phyloP scores from a whole-genome alignment of 2,113 vertebrate genomes.

The Aspidoscelis tigris region DNA sequence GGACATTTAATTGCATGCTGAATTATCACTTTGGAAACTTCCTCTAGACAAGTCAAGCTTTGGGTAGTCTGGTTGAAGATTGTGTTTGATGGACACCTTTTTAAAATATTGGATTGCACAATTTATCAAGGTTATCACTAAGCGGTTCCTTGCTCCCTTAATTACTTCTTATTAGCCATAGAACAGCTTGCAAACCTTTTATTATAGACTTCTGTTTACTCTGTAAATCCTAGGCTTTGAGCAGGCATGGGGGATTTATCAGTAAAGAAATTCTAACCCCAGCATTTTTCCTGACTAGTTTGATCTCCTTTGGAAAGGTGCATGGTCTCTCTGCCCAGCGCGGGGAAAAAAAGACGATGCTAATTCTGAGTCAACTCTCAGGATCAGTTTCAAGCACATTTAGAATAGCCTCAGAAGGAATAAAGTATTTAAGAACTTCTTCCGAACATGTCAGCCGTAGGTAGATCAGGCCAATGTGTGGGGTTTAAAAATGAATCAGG shows the following conservation, averaged over 20 bases:
- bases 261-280: background rate
- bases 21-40: background rate
- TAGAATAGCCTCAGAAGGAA: background rate
- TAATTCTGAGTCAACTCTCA: background rate
- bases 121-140: background rate
- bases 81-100: background rate
- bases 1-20: background rate
- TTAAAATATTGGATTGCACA: background rate
- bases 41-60: background rate
- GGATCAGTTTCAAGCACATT: background rate
- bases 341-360: background rate
- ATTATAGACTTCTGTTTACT: background rate
- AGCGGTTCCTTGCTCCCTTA: background rate
- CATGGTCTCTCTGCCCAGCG: too few species aligned
- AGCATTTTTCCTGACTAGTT: background rate
- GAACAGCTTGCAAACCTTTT: background rate
- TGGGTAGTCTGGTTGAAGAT: background rate
- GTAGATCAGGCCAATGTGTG: background rate
- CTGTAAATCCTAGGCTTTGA: background rate
- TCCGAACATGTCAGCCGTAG: background rate
- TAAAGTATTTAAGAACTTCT: background rate
- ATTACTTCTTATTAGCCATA: background rate
- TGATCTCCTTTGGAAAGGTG: background rate
- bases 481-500: too few species aligned
- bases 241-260: background rate